Conservation (phyloP, 2,888 invertebrate species). For the Candidula unifasciata region DNA sequence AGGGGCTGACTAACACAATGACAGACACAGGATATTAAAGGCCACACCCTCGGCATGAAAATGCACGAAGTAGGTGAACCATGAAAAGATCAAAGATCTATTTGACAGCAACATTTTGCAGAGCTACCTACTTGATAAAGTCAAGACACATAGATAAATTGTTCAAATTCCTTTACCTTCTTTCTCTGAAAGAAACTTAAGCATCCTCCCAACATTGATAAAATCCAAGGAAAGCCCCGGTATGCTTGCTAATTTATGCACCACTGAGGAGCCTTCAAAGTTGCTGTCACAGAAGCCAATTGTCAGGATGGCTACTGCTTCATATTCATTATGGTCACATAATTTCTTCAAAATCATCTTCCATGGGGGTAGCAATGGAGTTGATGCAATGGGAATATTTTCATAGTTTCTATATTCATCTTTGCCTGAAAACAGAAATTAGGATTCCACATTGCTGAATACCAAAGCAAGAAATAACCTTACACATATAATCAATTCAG, state of each 20-base stretch:
- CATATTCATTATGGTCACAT: conserved; percentile 27
- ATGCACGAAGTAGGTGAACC: too few relatives aligned
- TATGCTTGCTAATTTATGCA: conserved; percentile 35
- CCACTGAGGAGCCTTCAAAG: not conserved
- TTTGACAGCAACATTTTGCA: too few relatives aligned
- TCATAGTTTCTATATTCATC: conserved; percentile 10
- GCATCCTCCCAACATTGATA: conserved; percentile 44
- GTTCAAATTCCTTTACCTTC: conserved; percentile 21
- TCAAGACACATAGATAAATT: not conserved
- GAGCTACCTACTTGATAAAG: too few relatives aligned
- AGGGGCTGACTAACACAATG: too few relatives aligned
- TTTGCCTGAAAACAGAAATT: conserved; percentile 7
- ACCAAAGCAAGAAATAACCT: too few relatives aligned
- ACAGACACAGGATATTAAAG: too few relatives aligned
- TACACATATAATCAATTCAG: too few relatives aligned
- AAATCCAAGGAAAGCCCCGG: conserved; percentile 27
- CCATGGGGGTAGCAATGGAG: not conserved
- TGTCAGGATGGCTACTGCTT: conserved; percentile 38
- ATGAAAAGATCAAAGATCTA: too few relatives aligned
- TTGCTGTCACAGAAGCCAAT: conserved; percentile 28
- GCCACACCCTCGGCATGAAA: too few relatives aligned
- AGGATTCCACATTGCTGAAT: not conserved
- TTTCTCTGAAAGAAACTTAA: conserved; percentile 34
- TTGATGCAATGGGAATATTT: not conserved
- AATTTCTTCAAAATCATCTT: not conserved